These are phyloP conservation scores for Hyperoodon ampullatus DNA, from an alignment of 2,113 vertebrate genomes.

Conservation along the genomic window DNA sequence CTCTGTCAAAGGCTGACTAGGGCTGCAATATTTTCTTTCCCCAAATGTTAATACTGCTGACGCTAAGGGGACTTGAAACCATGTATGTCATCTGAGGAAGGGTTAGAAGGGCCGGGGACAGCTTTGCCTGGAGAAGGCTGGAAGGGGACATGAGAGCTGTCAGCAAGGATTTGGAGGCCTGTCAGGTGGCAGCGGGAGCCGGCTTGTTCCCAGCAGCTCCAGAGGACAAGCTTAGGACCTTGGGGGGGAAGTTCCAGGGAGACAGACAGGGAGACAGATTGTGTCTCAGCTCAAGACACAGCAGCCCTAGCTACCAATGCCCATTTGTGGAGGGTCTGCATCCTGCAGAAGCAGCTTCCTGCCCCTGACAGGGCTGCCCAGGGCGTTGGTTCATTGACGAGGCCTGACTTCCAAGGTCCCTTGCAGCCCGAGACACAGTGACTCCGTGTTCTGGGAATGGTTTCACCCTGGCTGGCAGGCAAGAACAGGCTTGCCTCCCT, in stretches of 20 bases:
- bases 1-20: conserved; percentile 51
- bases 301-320: neutral
- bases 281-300: neutral
- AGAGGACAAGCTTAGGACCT: neutral
- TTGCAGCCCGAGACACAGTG: neutral
- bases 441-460: neutral
- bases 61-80: conserved; percentile 73
- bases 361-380: neutral
- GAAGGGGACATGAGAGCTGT: conserved; percentile 67
- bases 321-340: neutral
- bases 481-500: neutral
- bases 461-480: neutral
- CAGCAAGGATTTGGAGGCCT: conserved; percentile 57
- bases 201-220: neutral
- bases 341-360: neutral
- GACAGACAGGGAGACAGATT: neutral
- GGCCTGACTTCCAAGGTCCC: neutral
- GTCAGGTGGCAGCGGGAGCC: conserved; percentile 46
- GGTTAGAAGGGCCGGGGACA: neutral
- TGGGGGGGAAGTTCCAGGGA: neutral
- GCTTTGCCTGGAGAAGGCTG: conserved; percentile 68
- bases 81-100: conserved; percentile 60
- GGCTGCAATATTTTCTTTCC: conserved; percentile 49
- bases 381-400: neutral
- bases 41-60: conserved; percentile 68